phyloP scores from a whole-genome alignment of 2,113 vertebrate genomes.

The Tetrax tetrax region DNA sequence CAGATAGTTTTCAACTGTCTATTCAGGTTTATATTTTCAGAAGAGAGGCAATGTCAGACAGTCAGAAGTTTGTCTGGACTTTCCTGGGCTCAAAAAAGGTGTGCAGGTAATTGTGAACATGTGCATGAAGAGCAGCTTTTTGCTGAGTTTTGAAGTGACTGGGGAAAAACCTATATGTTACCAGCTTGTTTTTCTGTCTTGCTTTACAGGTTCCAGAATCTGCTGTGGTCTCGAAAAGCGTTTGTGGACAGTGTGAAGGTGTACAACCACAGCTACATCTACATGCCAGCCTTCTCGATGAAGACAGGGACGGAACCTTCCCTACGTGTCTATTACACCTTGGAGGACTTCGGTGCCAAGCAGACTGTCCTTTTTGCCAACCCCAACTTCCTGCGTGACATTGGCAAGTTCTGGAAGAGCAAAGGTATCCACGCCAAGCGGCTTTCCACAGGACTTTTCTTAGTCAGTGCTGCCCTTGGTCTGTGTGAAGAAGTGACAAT shows the following conservation, averaged over 20 bases:
- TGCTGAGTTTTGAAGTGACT: not conserved
- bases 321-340: slow-evolving; percentile 86
- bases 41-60: not conserved
- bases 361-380: slow-evolving; percentile 94
- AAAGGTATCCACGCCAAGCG: slow-evolving; percentile 89
- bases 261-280: slow-evolving; percentile 93
- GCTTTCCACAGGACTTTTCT: slow-evolving; percentile 93
- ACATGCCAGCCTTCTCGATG: slow-evolving; percentile 98
- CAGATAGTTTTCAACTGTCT: not conserved
- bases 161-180: not conserved
- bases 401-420: slow-evolving; percentile 92
- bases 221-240: slow-evolving; percentile 91
- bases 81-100: not conserved
- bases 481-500: slow-evolving; percentile 92
- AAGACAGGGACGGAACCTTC: slow-evolving; percentile 89
- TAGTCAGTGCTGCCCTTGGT: slow-evolving; percentile 90
- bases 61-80: not conserved
- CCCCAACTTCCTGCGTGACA: slow-evolving; percentile 89
- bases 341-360: slow-evolving; percentile 86
- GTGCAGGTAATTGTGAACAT: not conserved
- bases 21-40: not conserved
- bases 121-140: not conserved
- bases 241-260: slow-evolving; percentile 92
- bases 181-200: not conserved
- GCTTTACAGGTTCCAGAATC: slow-evolving; percentile 88